Conservation (phyloP, 1,140 invertebrate genomes). For the Amphibalanus amphitrite region DNA sequence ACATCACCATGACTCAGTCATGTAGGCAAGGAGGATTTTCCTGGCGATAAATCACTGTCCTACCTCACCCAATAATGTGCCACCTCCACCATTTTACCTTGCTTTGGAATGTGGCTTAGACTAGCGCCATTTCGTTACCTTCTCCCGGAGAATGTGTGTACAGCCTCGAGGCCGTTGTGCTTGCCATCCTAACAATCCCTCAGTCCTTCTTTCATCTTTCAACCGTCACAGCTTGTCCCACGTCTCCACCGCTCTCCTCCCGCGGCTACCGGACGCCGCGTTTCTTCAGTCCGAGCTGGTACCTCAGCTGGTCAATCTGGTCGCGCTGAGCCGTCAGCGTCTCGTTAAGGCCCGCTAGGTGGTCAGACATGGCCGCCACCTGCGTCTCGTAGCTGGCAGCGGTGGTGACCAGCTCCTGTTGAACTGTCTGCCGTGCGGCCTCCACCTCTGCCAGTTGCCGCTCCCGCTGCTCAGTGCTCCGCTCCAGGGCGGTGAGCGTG, state of each 20-base stretch:
- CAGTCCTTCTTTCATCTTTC: no score
- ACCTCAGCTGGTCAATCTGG: slow-evolving; percentile 38
- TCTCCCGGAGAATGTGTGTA: no score
- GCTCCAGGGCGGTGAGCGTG: background rate
- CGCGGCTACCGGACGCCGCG: slow-evolving; percentile 5
- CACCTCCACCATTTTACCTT: no score
- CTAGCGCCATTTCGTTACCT: no score
- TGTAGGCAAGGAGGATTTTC: no score
- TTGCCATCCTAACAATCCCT: no score
- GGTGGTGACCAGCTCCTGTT: slow-evolving; percentile 6
- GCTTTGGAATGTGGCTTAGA: no score
- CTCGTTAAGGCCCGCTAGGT: slow-evolving; percentile 17
- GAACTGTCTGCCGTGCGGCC: background rate
- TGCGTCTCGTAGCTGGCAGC: slow-evolving; percentile 15
- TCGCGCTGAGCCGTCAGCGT: slow-evolving; percentile 15
- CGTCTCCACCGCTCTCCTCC: background rate
- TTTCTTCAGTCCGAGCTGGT: slow-evolving; percentile 34
- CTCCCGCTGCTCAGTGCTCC: background rate
- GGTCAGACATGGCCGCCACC: slow-evolving; percentile 17
- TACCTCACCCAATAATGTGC: no score
- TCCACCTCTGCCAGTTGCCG: background rate
- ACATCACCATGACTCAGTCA: no score
- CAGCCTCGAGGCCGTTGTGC: no score
- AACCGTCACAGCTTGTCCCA: background rate
- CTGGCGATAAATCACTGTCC: no score